Percentiles rank a stretch among this genome's conserved stretches.
Conservation (phyloP, 2,888 invertebrate species). For the Blera fallax region DNA sequence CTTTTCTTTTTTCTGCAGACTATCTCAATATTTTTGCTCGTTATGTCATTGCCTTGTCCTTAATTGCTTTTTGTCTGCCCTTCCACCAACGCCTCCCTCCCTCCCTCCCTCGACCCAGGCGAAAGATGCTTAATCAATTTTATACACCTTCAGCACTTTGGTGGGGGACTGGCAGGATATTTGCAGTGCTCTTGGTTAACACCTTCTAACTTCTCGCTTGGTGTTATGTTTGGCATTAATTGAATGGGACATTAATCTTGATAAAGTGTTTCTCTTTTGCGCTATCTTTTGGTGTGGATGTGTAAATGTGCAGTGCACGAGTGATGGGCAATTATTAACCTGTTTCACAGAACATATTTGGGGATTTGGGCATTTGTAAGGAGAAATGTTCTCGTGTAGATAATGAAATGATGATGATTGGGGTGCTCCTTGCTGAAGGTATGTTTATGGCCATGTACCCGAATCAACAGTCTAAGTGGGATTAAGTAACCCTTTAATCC, state of each 20-base stretch:
- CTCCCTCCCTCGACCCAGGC: background rate
- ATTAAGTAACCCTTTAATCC: too few relatives aligned
- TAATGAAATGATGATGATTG: conserved; percentile 26
- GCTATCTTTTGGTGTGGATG: conserved; percentile 15
- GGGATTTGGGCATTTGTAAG: background rate
- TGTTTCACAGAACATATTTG: conserved; percentile 3
- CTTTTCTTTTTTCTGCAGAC: conserved; percentile 54
- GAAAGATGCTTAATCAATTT: conserved; percentile 68
- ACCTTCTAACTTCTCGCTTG: conserved; percentile 59
- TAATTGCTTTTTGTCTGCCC: conserved; percentile 68
- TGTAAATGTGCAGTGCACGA: background rate
- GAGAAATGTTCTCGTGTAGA: background rate
- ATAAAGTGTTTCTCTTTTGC: conserved; percentile 38
- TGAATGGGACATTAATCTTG: conserved; percentile 70
- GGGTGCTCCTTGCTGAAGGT: background rate
- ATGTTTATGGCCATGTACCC: background rate
- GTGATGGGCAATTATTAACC: conserved; percentile 49
- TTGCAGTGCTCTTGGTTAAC: conserved; percentile 67
- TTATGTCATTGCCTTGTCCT: conserved; percentile 72
- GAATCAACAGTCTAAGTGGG: too few relatives aligned
- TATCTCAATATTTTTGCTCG: conserved; percentile 72
- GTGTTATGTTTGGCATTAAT: conserved; percentile 67
- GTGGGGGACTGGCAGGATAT: background rate
- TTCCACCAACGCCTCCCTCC: background rate
- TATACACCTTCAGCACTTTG: conserved; percentile 71